Base-by-base conservation (phyloP, 2,888 invertebrate genomes). In the Ophraella communa region DNA sequence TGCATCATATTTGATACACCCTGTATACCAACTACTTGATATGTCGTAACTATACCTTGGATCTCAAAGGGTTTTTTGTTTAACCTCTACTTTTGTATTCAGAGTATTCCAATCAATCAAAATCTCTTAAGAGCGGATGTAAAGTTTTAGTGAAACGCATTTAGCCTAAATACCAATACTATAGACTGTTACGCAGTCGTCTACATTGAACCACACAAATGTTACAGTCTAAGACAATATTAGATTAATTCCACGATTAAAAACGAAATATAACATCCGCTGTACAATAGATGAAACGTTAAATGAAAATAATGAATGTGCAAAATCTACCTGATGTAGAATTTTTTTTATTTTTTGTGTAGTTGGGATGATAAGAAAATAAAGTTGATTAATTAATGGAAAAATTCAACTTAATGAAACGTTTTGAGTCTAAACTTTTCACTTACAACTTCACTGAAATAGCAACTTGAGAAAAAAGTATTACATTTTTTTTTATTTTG, bases 71-170 rank as follows among this genome's bases (percentile, higher is more conserved):
- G 14, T 45, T 45, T 45, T 20, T 21, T 11, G 11, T 10, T 20
- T 18, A 45, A 45, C 45, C n/a, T 45, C 45, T 21, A 45, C 45
- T 20, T 45, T 21, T 20, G 44, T 45, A 45, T 45, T 45, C 20
- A 45, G 11, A 11, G 1, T 21, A 21, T 21, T 21, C 45, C n/a
- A 5, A 39, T 39, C 39, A 39, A 39, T 39, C 39, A 39, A 35
- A 39, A 21, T 14, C 20, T 45, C n/a, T 45, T 21, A 45, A 45
- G 21, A 45, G n/a, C 45, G 45, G 45, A 45, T 21, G 45, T 45
- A 21, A 45, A 45, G 45, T 20, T 45, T 30, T 39, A 14, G 39
- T 14, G 17, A 39, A 39, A 17, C 7, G 17, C 39, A 39, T 39
- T 39, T 39, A 20, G 11, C n/a, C 21, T 45, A 11, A 45, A 21